A percentile compares a stretch with the other conserved stretches of the same genome.
Conservation (phyloP, 1,140 invertebrate species). For the Drosophila ogumai region DNA sequence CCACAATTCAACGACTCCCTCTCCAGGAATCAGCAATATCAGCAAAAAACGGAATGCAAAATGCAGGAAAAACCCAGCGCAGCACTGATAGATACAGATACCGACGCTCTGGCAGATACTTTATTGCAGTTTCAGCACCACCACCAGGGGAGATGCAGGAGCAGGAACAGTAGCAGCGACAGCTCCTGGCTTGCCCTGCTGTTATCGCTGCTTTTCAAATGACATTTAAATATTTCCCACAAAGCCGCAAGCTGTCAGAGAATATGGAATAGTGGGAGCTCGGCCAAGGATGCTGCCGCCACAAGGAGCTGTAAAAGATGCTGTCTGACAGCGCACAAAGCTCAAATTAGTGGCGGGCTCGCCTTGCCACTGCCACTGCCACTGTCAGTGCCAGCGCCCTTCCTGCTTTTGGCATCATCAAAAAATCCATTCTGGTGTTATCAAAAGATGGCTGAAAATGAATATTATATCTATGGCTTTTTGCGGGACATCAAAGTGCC, state of each 20-base stretch:
- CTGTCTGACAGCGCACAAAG: slow-evolving; percentile 66
- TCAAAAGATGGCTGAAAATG: slow-evolving; percentile 50
- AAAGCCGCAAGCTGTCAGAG: slow-evolving; percentile 71
- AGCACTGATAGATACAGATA: slow-evolving; percentile 42
- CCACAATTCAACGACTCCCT: slow-evolving; percentile 53
- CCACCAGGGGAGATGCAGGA: not conserved
- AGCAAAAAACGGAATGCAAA: slow-evolving; percentile 55
- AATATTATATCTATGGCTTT: slow-evolving; percentile 65
- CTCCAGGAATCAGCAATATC: slow-evolving; percentile 30
- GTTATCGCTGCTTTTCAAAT: slow-evolving; percentile 65
- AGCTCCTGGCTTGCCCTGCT: slow-evolving; percentile 25
- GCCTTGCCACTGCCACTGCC: not conserved
- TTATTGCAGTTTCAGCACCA: slow-evolving; percentile 72
- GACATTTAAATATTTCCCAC: slow-evolving; percentile 77
- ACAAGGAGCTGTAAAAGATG: slow-evolving; percentile 39
- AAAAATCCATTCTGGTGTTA: slow-evolving; percentile 46
- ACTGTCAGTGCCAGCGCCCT: not conserved
- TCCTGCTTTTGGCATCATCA: slow-evolving; percentile 34
- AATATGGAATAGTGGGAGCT: slow-evolving; percentile 57
- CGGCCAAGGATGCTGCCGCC: slow-evolving; percentile 27
- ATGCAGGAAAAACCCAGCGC: slow-evolving; percentile 43
- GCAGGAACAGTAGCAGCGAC: slow-evolving; percentile 12
- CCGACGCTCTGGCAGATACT: slow-evolving; percentile 43
- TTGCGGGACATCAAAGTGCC: slow-evolving; percentile 62
- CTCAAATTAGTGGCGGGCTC: slow-evolving; percentile 66